phyloP scores from a whole-genome alignment of 2,888 invertebrate genomes.

The Caenorhabditis parvicauda region DNA sequence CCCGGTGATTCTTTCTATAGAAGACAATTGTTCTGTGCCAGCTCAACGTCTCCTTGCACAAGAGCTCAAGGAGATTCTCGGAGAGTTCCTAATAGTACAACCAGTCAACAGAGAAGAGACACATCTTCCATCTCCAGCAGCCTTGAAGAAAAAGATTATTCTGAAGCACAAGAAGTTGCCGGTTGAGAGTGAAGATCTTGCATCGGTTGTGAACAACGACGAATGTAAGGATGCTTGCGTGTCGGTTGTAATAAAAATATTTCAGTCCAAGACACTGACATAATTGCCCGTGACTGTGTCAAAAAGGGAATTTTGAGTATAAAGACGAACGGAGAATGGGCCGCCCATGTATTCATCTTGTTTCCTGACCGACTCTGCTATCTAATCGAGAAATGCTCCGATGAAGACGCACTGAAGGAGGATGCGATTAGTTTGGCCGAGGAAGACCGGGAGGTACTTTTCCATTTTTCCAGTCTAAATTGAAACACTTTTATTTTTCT shows the following conservation, averaged over 20 bases:
- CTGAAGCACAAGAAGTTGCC: slow-evolving; percentile 64
- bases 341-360: slow-evolving; percentile 58
- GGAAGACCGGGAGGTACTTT: slow-evolving; percentile 46
- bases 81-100: slow-evolving; percentile 64
- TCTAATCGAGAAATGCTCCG: slow-evolving; percentile 37
- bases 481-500: no score
- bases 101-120: slow-evolving; percentile 62
- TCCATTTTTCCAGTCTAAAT: not conserved
- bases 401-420: slow-evolving; percentile 13
- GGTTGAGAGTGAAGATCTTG: slow-evolving; percentile 44
- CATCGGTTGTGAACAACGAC: slow-evolving; percentile 31
- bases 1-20: slow-evolving; percentile 63
- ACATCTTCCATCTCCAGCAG: slow-evolving; percentile 65
- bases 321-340: slow-evolving; percentile 51
- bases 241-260: slow-evolving; percentile 3
- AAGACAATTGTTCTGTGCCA: slow-evolving; percentile 62
- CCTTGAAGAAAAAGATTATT: slow-evolving; percentile 66
- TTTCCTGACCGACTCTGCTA: slow-evolving; percentile 59
- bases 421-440: slow-evolving; percentile 51
- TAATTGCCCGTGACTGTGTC: slow-evolving; percentile 46
- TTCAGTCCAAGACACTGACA: slow-evolving; percentile 52
- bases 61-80: slow-evolving; percentile 53
- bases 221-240: slow-evolving; percentile 26
- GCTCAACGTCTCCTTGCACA: slow-evolving; percentile 60
- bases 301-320: slow-evolving; percentile 55